Evolutionary conservation across 2,888 invertebrate species (phyloP).

Genomic region (Nephrotoma flavescens): DNA sequence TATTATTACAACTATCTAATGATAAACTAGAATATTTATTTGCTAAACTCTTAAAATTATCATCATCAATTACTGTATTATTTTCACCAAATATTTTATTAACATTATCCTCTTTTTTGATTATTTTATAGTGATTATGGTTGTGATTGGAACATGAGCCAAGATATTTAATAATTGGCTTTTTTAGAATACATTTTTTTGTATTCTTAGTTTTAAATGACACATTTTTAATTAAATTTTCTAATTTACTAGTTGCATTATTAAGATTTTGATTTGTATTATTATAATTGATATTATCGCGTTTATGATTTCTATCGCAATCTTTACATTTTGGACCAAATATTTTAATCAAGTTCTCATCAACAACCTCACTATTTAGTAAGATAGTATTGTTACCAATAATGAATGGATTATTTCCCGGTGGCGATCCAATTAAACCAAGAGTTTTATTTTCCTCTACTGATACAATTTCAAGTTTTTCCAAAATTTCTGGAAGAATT

Average conservation of each 20-base stretch:
- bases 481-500: conserved; percentile 36
- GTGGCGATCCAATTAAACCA: neutral
- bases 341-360: conserved; percentile 6
- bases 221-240: conserved; percentile 12
- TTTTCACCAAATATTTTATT: conserved; percentile 2
- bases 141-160: conserved; percentile 15
- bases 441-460: neutral
- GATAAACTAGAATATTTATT: neutral
- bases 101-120: neutral
- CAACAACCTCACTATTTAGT: neutral
- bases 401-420: neutral
- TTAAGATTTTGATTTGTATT: neutral
- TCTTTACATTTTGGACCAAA: conserved; percentile 12
- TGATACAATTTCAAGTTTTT: conserved; percentile 41
- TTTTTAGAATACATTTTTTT: conserved; percentile 13
- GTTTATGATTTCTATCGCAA: conserved; percentile 3
- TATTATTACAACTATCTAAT: neutral
- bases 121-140: conserved; percentile 7
- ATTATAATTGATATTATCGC: neutral
- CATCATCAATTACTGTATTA: neutral
- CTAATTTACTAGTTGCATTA: conserved; percentile 4
- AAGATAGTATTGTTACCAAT: neutral
- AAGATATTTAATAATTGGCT: conserved; percentile 15
- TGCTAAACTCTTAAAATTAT: conserved; percentile 1
- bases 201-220: conserved; percentile 12